Percentiles rank a stretch among this genome's conserved stretches.
These are phyloP conservation scores for Ceratoteleas bidentatus DNA, from an alignment of 1,140 invertebrate species.

Conservation along the genomic window DNA sequence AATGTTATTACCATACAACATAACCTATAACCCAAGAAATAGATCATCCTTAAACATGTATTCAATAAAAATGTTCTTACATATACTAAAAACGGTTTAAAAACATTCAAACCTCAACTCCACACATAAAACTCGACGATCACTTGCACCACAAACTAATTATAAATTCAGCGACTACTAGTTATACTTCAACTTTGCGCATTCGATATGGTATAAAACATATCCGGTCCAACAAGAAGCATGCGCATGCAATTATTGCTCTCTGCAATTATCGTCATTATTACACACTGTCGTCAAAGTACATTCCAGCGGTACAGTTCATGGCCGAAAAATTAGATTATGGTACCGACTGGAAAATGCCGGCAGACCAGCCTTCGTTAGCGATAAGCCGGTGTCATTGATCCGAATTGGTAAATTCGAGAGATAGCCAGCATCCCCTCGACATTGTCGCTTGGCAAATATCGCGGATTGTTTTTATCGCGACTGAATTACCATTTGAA, in stretches of 20 bases:
- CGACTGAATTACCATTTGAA: conserved; percentile 16
- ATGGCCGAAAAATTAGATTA: conserved; percentile 1
- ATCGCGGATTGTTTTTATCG: conserved; percentile 27
- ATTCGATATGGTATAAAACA: background rate
- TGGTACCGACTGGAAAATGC: conserved; percentile 3
- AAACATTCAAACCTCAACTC: no score
- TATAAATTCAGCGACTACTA: no score
- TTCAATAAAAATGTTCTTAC: no score
- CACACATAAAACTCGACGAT: no score
- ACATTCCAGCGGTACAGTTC: background rate
- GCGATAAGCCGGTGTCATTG: conserved; percentile 29
- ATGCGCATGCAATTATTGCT: background rate
- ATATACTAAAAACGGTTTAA: no score
- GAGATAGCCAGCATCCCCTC: conserved; percentile 20
- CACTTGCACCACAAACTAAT: background rate
- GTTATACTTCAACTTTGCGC: no score
- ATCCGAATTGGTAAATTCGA: conserved; percentile 18
- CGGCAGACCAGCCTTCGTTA: conserved; percentile 6
- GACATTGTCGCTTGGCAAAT: conserved; percentile 42
- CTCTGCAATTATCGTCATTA: no score
- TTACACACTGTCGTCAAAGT: no score
- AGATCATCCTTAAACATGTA: no score
- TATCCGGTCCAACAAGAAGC: background rate
- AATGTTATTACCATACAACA: no score
- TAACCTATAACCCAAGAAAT: no score